These are phyloP conservation scores for Ceryle rudis DNA, from an alignment of 2,797 vertebrate species.

Conservation along the genomic window DNA sequence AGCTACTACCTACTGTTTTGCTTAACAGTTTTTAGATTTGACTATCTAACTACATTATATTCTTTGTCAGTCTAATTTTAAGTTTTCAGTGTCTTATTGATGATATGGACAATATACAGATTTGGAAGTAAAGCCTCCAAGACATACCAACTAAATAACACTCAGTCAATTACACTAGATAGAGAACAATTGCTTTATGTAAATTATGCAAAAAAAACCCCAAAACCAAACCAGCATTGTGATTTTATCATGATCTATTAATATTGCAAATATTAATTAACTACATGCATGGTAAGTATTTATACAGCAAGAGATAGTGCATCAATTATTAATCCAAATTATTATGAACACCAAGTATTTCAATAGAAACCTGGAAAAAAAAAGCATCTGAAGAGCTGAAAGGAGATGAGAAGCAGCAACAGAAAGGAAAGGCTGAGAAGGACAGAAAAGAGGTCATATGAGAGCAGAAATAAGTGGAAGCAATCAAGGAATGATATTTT, in stretches of 20 bases:
- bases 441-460: background rate
- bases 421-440: background rate
- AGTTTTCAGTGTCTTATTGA: background rate
- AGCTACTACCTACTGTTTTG: background rate
- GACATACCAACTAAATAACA: background rate
- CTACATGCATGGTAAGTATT: background rate
- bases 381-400: background rate
- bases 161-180: background rate
- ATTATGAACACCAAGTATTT: background rate
- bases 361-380: background rate
- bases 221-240: background rate
- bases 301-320: background rate
- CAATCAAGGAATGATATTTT: background rate
- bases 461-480: constrained; percentile 7
- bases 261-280: background rate
- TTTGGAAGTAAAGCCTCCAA: background rate
- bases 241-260: background rate
- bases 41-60: background rate
- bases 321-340: background rate
- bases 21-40: background rate
- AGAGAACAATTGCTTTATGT: background rate
- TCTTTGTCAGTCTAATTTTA: background rate
- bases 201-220: background rate
- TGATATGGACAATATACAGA: background rate
- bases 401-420: background rate